Percentiles rank a stretch among this genome's conserved stretches.
Conservation (phyloP, 2,113 vertebrate genomes). For the Corvus moneduloides region DNA sequence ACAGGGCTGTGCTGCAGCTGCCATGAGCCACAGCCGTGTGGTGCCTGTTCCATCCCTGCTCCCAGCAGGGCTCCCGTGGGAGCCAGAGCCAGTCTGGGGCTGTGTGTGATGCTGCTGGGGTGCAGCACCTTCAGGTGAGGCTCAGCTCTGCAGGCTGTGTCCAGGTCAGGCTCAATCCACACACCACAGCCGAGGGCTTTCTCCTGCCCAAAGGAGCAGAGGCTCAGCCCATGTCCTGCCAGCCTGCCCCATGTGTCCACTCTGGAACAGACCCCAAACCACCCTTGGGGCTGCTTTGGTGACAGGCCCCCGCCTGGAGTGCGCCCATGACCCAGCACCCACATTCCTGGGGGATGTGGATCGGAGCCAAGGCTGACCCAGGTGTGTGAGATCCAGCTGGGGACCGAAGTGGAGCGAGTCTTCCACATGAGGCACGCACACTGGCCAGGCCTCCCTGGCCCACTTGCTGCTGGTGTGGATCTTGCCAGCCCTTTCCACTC, state of each 20-base stretch:
- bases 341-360: rapidly evolving
- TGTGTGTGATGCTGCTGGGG: neutral
- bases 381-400: neutral
- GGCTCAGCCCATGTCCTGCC: rapidly evolving
- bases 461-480: neutral
- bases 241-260: rapidly evolving
- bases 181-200: rapidly evolving
- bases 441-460: neutral
- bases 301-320: neutral
- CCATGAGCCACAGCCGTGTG: neutral
- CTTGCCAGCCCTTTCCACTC: neutral
- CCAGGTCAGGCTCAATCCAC: neutral
- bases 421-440: neutral
- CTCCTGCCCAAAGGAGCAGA: neutral
- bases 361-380: neutral
- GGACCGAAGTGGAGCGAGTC: rapidly evolving
- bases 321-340: neutral
- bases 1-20: neutral
- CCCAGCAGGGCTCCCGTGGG: neutral
- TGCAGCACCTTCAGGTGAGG: neutral
- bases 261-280: neutral
- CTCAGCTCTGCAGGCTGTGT: neutral
- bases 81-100: neutral
- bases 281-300: neutral
- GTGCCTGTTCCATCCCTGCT: neutral